phyloP scores from a whole-genome alignment of 2,888 invertebrate genomes.

The Nudaria mundana region DNA sequence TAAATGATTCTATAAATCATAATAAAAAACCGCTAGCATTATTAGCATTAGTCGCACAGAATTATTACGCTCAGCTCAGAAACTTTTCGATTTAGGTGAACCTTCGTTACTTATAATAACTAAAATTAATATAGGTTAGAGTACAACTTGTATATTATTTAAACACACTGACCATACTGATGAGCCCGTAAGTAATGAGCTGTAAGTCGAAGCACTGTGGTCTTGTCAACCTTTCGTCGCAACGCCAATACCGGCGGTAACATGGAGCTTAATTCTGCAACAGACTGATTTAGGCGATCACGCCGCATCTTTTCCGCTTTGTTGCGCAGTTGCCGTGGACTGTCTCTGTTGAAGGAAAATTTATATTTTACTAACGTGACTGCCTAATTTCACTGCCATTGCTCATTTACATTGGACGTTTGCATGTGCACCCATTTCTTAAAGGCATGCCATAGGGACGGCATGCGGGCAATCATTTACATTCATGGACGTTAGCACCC shows the following conservation, averaged over 20 bases:
- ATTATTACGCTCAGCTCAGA: not conserved
- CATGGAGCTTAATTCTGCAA: constrained; percentile 88
- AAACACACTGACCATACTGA: constrained; percentile 71
- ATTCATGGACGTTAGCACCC: too few relatives aligned
- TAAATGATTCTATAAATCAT: not conserved
- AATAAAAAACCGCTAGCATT: constrained; percentile 1
- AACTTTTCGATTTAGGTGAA: not conserved
- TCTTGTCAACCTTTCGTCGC: constrained; percentile 93
- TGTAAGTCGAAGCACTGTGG: constrained; percentile 91
- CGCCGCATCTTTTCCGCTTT: constrained; percentile 94
- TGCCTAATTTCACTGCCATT: too few relatives aligned
- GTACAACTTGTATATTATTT: not conserved
- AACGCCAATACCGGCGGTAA: constrained; percentile 91
- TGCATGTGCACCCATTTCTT: too few relatives aligned
- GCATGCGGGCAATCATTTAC: too few relatives aligned
- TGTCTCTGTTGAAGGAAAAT: constrained; percentile 43
- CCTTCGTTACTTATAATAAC: too few relatives aligned
- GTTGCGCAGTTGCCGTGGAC: constrained; percentile 87
- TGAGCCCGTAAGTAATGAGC: constrained; percentile 91
- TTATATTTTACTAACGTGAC: too few relatives aligned
- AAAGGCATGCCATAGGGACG: too few relatives aligned
- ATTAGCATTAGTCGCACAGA: too few relatives aligned
- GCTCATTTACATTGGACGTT: too few relatives aligned
- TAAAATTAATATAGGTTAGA: too few relatives aligned
- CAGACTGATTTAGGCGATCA: constrained; percentile 92